These are phyloP conservation scores for Aplysia californica DNA, from an alignment of 1,140 invertebrate species.

Conservation along the genomic window DNA sequence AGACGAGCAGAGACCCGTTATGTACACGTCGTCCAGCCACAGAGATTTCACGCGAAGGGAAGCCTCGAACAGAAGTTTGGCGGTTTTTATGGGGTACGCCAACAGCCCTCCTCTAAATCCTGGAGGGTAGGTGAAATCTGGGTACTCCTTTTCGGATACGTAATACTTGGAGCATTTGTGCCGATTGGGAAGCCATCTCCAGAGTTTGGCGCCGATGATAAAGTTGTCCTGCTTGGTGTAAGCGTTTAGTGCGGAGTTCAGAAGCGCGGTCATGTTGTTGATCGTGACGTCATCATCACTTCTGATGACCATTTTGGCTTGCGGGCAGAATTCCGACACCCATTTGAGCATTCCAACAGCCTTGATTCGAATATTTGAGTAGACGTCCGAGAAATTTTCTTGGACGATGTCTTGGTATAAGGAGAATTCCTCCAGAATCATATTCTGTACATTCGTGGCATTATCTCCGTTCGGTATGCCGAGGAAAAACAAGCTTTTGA, in stretches of 20 bases:
- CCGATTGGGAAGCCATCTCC: not conserved
- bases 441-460: not conserved
- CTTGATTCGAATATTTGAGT: not conserved
- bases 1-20: not conserved
- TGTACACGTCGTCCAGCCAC: too few species aligned
- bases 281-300: constrained; percentile 15
- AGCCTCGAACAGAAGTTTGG: not conserved
- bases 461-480: not conserved
- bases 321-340: not conserved
- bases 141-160: not conserved
- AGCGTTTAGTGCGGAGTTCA: not conserved
- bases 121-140: not conserved
- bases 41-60: not conserved
- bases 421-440: not conserved
- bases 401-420: not conserved
- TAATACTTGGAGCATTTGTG: not conserved
- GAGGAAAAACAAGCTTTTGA: not conserved
- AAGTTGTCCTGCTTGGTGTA: not conserved
- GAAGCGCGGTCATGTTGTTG: not conserved
- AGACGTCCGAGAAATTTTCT: not conserved
- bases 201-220: not conserved
- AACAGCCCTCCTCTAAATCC: not conserved
- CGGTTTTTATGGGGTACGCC: not conserved
- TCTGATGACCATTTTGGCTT: not conserved
- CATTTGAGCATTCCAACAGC: not conserved